These are phyloP conservation scores for Drosophila micromelanica DNA, from an alignment of 1,140 invertebrate genomes.

Conservation along the genomic window DNA sequence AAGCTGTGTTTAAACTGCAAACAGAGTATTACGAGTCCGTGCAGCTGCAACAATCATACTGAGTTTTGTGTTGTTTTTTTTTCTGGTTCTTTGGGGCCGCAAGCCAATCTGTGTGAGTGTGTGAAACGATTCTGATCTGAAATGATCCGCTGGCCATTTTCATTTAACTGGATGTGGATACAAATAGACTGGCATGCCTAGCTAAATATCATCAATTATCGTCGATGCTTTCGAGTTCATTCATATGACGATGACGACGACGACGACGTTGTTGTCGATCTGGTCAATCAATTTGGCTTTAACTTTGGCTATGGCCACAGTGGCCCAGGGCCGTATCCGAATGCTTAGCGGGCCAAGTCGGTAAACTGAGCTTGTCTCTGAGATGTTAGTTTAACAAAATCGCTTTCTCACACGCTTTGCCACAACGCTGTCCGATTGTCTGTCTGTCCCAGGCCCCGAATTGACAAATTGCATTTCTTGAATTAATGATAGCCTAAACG, in stretches of 20 bases:
- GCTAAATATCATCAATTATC: slow-evolving; percentile 77
- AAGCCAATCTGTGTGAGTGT: slow-evolving; percentile 52
- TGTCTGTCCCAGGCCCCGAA: slow-evolving; percentile 37
- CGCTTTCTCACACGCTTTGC: slow-evolving; percentile 77
- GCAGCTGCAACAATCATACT: too few relatives aligned
- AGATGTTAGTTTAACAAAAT: slow-evolving; percentile 61
- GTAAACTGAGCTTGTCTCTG: neutral
- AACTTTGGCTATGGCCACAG: slow-evolving; percentile 18
- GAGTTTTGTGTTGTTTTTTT: neutral
- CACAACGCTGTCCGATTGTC: slow-evolving; percentile 6
- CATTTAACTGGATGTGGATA: slow-evolving; percentile 23
- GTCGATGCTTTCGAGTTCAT: slow-evolving; percentile 64
- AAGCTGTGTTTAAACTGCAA: too few relatives aligned
- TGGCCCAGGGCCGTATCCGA: slow-evolving; percentile 22
- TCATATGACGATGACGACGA: slow-evolving; percentile 51
- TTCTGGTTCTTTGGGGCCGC: slow-evolving; percentile 24
- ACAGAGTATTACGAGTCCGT: too few relatives aligned
- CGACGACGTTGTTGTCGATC: slow-evolving; percentile 48
- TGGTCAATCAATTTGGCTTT: slow-evolving; percentile 79
- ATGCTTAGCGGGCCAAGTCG: slow-evolving; percentile 9
- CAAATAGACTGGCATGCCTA: slow-evolving; percentile 36
- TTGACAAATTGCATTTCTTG: slow-evolving; percentile 78
- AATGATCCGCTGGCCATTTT: slow-evolving; percentile 46
- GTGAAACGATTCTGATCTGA: slow-evolving; percentile 58
- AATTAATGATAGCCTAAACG: slow-evolving; percentile 78